Evolutionary conservation across 2,888 invertebrate genomes (phyloP).

Genomic region (Agonopterix heracliana): DNA sequence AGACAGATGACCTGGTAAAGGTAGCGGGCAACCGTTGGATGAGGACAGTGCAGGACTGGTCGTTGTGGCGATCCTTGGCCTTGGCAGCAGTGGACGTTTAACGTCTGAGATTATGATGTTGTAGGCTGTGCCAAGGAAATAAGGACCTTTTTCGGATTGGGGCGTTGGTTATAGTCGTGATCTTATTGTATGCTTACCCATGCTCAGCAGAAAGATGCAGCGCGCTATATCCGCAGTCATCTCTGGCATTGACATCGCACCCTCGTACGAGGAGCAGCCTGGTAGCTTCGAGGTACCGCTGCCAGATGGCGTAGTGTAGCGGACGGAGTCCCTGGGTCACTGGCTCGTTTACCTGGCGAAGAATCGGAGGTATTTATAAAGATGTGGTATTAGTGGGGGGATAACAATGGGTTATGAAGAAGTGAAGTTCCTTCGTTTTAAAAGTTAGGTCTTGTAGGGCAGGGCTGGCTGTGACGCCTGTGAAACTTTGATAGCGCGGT

Average conservation of each 20-base stretch:
- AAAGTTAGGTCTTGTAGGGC: not conserved
- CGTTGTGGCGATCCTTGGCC: too few relatives aligned
- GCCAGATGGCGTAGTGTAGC: constrained; percentile 95
- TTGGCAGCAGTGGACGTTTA: too few relatives aligned
- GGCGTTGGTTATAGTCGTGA: too few relatives aligned
- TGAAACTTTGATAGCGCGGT: too few relatives aligned
- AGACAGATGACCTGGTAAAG: too few relatives aligned
- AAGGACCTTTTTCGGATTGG: too few relatives aligned
- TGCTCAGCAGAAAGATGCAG: constrained; percentile 94
- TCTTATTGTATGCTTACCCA: constrained; percentile 69
- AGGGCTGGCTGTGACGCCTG: too few relatives aligned
- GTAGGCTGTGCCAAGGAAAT: too few relatives aligned
- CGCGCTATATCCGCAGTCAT: constrained; percentile 94
- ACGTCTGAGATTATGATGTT: too few relatives aligned
- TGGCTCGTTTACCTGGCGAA: constrained; percentile 73
- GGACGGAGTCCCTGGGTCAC: constrained; percentile 92
- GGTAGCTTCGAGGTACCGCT: constrained; percentile 87
- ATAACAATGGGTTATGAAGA: not conserved
- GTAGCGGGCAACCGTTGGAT: too few relatives aligned
- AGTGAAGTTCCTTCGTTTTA: not conserved
- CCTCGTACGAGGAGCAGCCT: constrained; percentile 87
- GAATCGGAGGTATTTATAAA: not conserved
- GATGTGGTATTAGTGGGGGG: not conserved
- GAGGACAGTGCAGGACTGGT: too few relatives aligned
- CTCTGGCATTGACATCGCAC: constrained; percentile 87